Percentiles rank a stretch among this genome's conserved stretches.
These are phyloP conservation scores for Geophilus truncorum DNA, from an alignment of 2,888 invertebrate species.

Conservation along the genomic window DNA sequence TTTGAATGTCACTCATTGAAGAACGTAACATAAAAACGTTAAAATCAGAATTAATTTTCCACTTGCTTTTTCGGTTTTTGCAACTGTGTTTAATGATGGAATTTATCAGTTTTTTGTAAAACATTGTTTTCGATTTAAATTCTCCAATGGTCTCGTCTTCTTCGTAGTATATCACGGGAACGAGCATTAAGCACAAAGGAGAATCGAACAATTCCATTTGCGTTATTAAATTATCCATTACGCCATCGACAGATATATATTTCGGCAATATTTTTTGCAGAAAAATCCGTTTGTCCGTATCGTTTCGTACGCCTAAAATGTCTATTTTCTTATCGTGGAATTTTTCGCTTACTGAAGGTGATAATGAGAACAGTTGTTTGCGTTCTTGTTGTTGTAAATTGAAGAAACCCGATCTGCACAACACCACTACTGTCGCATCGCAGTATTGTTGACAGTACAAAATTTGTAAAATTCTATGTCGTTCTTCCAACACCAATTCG, in stretches of 20 bases:
- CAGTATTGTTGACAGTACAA: too few relatives aligned
- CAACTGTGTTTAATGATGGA: background rate
- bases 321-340: background rate
- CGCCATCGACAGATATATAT: too few relatives aligned
- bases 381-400: too few relatives aligned
- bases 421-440: too few relatives aligned
- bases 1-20: background rate
- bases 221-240: background rate
- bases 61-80: background rate
- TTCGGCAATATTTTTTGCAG: background rate
- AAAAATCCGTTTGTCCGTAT: background rate
- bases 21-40: background rate
- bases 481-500: too few relatives aligned
- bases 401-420: too few relatives aligned
- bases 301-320: background rate
- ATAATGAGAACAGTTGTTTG: too few relatives aligned
- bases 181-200: background rate
- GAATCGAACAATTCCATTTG: background rate
- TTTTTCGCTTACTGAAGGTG: too few relatives aligned
- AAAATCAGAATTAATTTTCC: background rate
- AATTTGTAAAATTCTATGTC: too few relatives aligned
- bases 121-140: background rate
- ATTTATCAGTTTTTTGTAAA: background rate
- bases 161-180: background rate
- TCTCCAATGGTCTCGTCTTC: background rate